Conservation (phyloP, 2,113 vertebrate species). For the Nibea coibor region DNA sequence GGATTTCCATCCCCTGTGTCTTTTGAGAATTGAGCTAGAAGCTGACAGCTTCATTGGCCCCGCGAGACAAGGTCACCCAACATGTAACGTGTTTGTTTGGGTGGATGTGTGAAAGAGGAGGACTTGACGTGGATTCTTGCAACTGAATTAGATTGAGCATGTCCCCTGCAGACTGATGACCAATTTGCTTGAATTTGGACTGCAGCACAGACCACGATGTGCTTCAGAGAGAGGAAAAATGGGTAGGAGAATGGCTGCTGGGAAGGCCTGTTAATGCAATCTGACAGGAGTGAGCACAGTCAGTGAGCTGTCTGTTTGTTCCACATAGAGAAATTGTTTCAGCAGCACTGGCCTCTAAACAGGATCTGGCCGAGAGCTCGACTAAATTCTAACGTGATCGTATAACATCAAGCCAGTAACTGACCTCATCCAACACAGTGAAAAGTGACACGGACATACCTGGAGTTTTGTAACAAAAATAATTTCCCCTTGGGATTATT, state of each 20-base stretch:
- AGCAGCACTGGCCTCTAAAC: slow-evolving; percentile 50
- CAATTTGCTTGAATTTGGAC: slow-evolving; percentile 41
- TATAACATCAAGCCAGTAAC: slow-evolving; percentile 28
- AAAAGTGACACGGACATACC: slow-evolving; percentile 1
- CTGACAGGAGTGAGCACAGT: slow-evolving; percentile 82
- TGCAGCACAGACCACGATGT: slow-evolving; percentile 18
- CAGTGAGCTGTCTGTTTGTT: slow-evolving; percentile 77
- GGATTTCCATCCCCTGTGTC: slow-evolving; percentile 48
- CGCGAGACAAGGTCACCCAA: slow-evolving; percentile 22
- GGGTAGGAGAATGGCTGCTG: slow-evolving; percentile 37
- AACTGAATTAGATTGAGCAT: slow-evolving; percentile 7
- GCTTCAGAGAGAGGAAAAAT: slow-evolving; percentile 23
- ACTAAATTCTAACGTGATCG: slow-evolving; percentile 41
- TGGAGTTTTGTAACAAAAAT: too few relatives aligned
- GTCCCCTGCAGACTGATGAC: slow-evolving; percentile 36
- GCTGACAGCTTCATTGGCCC: slow-evolving; percentile 20
- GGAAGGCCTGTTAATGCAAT: slow-evolving; percentile 72
- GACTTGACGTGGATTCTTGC: neutral
- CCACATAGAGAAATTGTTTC: slow-evolving; percentile 72
- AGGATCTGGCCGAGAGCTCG: slow-evolving; percentile 23
- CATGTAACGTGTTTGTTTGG: neutral
- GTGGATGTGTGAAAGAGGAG: neutral
- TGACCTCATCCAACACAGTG: slow-evolving; percentile 21
- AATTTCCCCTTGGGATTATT: too few relatives aligned
- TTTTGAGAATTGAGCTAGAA: slow-evolving; percentile 46